Percentiles rank a stretch among this genome's conserved stretches.
phyloP scores from a whole-genome alignment of 2,888 invertebrate genomes.

The Idaea dimidiata region DNA sequence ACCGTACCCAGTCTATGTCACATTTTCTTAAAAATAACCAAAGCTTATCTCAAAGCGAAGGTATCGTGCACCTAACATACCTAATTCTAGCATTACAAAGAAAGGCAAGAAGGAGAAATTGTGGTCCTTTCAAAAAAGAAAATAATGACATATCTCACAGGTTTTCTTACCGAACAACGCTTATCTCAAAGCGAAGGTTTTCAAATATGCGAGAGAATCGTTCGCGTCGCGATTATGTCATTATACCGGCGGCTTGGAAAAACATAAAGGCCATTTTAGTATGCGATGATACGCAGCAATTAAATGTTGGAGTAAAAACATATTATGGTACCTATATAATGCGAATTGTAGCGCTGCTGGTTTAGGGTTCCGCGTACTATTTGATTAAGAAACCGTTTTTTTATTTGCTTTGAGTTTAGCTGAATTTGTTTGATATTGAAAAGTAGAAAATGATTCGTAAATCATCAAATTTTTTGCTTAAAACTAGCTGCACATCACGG shows the following conservation, averaged over 20 bases:
- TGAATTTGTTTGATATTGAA: no score
- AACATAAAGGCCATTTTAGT: constrained; percentile 74
- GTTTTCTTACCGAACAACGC: not conserved
- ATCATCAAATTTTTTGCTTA: no score
- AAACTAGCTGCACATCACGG: no score
- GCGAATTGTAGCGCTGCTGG: constrained; percentile 23
- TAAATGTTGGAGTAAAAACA: constrained; percentile 51
- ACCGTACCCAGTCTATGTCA: no score
- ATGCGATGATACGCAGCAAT: constrained; percentile 78
- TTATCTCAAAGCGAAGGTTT: not conserved
- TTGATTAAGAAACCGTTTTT: not conserved
- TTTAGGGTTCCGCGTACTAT: constrained; percentile 18
- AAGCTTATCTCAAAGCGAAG: not conserved
- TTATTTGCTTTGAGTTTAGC: not conserved
- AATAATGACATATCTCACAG: constrained; percentile 6
- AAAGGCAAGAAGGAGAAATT: not conserved
- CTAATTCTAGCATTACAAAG: no score
- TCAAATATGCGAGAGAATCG: constrained; percentile 40
- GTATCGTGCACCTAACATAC: no score
- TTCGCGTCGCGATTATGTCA: constrained; percentile 71
- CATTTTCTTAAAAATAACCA: no score
- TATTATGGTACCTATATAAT: constrained; percentile 19
- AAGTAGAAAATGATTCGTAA: no score
- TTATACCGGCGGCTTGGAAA: constrained; percentile 57
- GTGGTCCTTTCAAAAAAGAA: not conserved